These are phyloP conservation scores for Ricordea florida DNA, from an alignment of 92 coral and sea anemone species.

Conservation along the genomic window DNA sequence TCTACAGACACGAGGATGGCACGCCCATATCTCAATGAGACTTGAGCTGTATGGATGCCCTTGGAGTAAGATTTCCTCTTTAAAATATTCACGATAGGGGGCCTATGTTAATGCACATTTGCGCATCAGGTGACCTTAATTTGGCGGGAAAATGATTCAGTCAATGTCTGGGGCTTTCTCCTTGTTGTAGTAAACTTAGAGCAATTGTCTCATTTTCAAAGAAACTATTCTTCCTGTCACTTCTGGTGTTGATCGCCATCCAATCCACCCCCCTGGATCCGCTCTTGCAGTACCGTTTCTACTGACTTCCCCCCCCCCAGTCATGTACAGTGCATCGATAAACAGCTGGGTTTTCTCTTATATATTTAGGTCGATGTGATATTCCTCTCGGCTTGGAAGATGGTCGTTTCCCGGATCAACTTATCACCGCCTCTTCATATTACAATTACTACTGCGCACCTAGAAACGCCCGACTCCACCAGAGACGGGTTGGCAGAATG, in stretches of 20 bases:
- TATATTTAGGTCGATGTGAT: conserved; percentile 42
- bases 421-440: conserved; percentile 48
- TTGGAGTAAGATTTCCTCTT: conserved; percentile 55
- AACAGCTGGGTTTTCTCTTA: no score
- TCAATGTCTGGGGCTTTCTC: no score
- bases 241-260: no score
- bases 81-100: neutral
- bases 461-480: conserved; percentile 56
- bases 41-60: conserved; percentile 78
- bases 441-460: conserved; percentile 63
- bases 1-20: conserved; percentile 51
- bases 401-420: conserved; percentile 62
- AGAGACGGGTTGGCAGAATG: conserved; percentile 26
- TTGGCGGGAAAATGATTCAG: no score
- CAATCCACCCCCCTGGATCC: no score
- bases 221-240: no score
- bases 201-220: no score
- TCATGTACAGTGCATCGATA: no score
- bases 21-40: conserved; percentile 66
- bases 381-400: conserved; percentile 73
- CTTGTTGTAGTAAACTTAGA: no score
- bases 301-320: neutral
- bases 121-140: neutral
- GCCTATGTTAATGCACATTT: neutral
- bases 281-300: neutral